Evolutionary conservation across 2,113 vertebrate genomes (phyloP).

Genomic region (Acanthochromis polyacanthus): DNA sequence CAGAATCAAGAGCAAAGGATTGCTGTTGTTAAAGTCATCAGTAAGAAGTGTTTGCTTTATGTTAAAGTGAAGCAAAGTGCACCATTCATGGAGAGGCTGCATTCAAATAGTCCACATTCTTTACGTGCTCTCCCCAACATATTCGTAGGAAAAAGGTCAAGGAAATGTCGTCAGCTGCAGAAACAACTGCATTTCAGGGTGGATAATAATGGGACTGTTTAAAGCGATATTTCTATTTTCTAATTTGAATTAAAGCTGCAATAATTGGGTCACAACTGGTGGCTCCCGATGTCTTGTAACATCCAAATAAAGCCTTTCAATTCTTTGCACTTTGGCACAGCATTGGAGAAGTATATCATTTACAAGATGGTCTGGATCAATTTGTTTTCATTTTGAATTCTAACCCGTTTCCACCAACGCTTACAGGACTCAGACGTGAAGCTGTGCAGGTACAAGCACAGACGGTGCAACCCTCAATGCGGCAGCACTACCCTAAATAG

Average conservation of each 20-base stretch:
- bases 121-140: not conserved
- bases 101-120: not conserved
- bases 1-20: conserved; percentile 8
- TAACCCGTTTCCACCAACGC: not conserved
- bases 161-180: not conserved
- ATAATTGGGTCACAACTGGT: not conserved
- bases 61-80: no score
- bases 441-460: conserved; percentile 13
- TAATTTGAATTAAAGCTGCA: not conserved
- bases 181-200: not conserved
- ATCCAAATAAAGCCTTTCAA: not conserved
- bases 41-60: not conserved
- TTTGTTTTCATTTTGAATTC: not conserved
- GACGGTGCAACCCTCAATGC: conserved; percentile 1
- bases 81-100: not conserved
- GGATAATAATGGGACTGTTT: not conserved
- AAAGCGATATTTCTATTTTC: not conserved
- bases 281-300: not conserved
- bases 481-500: conserved; percentile 42
- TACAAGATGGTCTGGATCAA: not conserved
- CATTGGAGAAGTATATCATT: conserved; percentile 2
- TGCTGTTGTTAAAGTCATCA: conserved; percentile 2
- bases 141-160: not conserved
- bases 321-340: not conserved
- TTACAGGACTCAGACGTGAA: not conserved